phyloP scores from a whole-genome alignment of 2,797 vertebrate genomes.

The Mormyrops boulengeri region DNA sequence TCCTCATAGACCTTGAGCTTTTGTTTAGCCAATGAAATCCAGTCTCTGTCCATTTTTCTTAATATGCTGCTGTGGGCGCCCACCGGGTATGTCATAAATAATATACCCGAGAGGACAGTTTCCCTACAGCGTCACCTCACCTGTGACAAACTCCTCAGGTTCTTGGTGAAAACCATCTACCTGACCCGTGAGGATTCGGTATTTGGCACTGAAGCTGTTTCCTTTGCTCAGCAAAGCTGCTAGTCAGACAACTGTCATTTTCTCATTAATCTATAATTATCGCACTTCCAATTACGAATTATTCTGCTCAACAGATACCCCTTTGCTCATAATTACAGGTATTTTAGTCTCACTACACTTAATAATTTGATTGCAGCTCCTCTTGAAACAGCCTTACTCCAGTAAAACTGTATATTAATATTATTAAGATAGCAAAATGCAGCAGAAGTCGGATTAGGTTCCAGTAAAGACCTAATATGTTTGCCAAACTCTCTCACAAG shows the following conservation, averaged over 20 bases:
- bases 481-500: neutral
- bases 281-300: neutral
- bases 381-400: neutral
- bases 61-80: neutral
- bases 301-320: slow-evolving; percentile 8
- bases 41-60: neutral
- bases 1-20: neutral
- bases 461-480: neutral
- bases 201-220: neutral
- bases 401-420: neutral
- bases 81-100: neutral
- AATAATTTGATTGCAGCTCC: slow-evolving; percentile 5
- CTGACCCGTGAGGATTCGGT: neutral
- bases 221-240: neutral
- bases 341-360: neutral
- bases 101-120: neutral
- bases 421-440: neutral
- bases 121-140: neutral
- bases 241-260: neutral
- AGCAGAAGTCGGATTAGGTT: neutral
- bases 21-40: neutral
- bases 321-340: neutral
- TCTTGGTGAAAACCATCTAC: neutral
- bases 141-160: neutral
- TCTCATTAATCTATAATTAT: slow-evolving; percentile 9